Evolutionary conservation across 2,888 invertebrate species (phyloP), one percentile per base, ranked within the genome.

Genomic region (Sphaerophoria rueppellii): DNA sequence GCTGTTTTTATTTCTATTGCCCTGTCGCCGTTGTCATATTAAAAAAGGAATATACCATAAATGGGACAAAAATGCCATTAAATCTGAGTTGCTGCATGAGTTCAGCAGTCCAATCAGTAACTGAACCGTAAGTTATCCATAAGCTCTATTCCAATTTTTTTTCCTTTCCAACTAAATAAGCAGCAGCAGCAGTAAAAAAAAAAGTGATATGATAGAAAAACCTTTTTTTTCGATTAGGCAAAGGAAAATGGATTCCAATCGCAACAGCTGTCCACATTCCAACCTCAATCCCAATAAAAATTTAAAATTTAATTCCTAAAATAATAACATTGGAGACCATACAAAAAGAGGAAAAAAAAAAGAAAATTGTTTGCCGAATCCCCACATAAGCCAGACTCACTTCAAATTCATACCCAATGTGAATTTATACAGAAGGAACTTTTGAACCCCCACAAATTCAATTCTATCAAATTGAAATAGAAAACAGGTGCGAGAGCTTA

Each of bases 401-500:
- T 58, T 76, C 24, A 6, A 63, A 48, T 70, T 50, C 40, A 67
- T 54, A 54, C 24, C 12, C 37, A 14, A 11, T 72, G 46, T 54
- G 43, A 9, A 9, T 9, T 24, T 43, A 43, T 12, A 12, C 4
- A 7, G 12, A 7, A 43, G 54, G 52, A 32, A 52, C 52, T 60
- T 43, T 14, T 37, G 63, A 52, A 61, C 69, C 43, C 24, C 24
- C 24, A 2, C 24, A 24, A 34, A 72, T 73, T 60, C 52, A 72
- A 76, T 70, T 77, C 54, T 73, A 65, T 76, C 40, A 73, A 85
- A 85, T 81, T 24, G 24, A 24, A 85, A 85, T 65, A 69, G 63
- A 50, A 50, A 81, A 77, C 81, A 85, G 85, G 81, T 81, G 85
- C 76, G 69, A 81, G 54, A 55, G 73, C 69, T 70, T 70, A 70